phyloP scores from a whole-genome alignment of 2,888 invertebrate genomes.

The Acronicta aceris region DNA sequence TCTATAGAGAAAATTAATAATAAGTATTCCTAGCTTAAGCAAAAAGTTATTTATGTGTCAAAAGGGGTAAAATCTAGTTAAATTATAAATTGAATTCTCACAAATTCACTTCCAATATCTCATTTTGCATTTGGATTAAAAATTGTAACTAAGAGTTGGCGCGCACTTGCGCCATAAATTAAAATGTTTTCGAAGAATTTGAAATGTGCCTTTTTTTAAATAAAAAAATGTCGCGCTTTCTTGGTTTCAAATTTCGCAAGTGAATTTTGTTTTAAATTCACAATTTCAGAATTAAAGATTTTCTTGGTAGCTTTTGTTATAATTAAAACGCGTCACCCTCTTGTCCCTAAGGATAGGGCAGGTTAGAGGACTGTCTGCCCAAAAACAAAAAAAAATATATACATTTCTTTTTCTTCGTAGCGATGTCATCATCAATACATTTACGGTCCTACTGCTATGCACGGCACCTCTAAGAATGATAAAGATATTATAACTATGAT shows the following conservation, averaged over 20 bases:
- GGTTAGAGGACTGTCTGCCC: no score
- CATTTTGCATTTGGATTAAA: slow-evolving; percentile 46
- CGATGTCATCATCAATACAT: no score
- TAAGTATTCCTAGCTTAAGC: neutral
- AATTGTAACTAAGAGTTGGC: slow-evolving; percentile 19
- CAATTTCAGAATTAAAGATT: neutral
- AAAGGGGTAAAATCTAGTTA: slow-evolving; percentile 5
- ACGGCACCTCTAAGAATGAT: no score
- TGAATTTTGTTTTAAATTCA: neutral
- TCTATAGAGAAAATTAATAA: neutral
- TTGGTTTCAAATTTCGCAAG: neutral
- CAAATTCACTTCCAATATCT: slow-evolving; percentile 53
- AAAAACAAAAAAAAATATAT: no score
- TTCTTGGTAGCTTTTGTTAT: no score
- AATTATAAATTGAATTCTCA: slow-evolving; percentile 50
- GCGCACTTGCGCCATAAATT: slow-evolving; percentile 4
- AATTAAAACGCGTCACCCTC: neutral
- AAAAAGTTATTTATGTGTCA: neutral
- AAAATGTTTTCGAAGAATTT: slow-evolving; percentile 14
- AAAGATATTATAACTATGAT: no score
- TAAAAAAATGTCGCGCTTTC: neutral
- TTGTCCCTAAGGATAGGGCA: neutral
- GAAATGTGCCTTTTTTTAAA: no score
- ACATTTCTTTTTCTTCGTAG: no score
- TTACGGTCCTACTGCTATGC: no score